A percentile compares a stretch with the other conserved stretches of the same genome.
Conservation (phyloP, 1,140 invertebrate genomes). For the Mylabris phalerata region DNA sequence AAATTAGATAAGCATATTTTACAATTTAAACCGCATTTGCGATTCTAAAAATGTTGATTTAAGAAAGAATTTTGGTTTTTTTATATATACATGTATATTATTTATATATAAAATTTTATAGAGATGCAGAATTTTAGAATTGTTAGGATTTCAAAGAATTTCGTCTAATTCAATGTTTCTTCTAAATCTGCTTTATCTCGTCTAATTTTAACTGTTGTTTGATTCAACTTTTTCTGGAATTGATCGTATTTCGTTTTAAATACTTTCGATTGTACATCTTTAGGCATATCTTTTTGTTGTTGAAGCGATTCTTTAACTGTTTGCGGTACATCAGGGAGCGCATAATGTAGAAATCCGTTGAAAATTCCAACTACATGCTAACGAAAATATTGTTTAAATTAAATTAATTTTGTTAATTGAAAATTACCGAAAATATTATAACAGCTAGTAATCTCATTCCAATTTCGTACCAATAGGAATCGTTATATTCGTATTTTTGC, state of each 20-base stretch:
- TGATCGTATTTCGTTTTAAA: slow-evolving; percentile 1
- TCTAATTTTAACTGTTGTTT: not conserved
- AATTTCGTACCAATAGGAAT: not conserved
- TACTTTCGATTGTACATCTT: not conserved
- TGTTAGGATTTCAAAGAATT: too few relatives aligned
- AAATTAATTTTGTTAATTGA: not conserved
- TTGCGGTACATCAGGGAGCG: slow-evolving; percentile 3
- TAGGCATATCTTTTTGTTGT: not conserved
- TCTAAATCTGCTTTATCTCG: not conserved
- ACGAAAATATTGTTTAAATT: not conserved
- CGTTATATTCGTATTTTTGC: not conserved
- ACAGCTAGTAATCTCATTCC: slow-evolving; percentile 2
- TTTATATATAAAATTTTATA: too few relatives aligned
- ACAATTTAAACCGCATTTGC: slow-evolving; percentile 85
- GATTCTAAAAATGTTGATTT: slow-evolving; percentile 57
- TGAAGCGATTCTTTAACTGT: slow-evolving; percentile 2
- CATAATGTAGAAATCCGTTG: slow-evolving; percentile 1
- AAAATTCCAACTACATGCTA: slow-evolving; percentile 3
- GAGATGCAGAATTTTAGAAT: too few relatives aligned
- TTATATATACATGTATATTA: too few relatives aligned
- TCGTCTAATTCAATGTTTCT: not conserved
- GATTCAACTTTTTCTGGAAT: not conserved
- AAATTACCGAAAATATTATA: slow-evolving; percentile 7
- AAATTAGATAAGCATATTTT: slow-evolving; percentile 89
- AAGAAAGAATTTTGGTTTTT: too few relatives aligned